A percentile compares a stretch with the other conserved stretches of the same genome.
These are phyloP conservation scores for Drosophila nasuta DNA, from an alignment of 1,140 invertebrate genomes.

Conservation along the genomic window DNA sequence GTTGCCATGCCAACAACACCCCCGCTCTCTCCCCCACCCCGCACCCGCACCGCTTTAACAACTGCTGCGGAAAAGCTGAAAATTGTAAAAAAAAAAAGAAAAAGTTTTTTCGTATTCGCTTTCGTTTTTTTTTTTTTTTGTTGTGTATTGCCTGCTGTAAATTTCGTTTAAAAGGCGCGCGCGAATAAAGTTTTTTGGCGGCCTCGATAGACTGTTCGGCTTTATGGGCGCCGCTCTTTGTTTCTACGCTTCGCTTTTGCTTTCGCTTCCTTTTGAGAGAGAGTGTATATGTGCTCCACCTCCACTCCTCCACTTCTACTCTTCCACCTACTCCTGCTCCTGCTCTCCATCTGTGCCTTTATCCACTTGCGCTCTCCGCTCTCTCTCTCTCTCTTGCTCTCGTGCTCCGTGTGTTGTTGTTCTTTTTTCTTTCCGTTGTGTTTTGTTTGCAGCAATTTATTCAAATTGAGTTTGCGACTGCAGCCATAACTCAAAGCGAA, in stretches of 20 bases:
- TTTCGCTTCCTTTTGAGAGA: neutral
- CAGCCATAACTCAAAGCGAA: constrained; percentile 77
- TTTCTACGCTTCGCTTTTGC: constrained; percentile 31
- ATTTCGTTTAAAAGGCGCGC: constrained; percentile 73
- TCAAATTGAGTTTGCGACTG: constrained; percentile 81
- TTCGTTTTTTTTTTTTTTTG: too few species aligned
- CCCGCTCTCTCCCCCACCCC: neutral
- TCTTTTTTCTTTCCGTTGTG: constrained; percentile 38
- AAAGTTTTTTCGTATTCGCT: too few species aligned
- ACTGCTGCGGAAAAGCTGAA: constrained; percentile 38
- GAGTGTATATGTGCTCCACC: constrained; percentile 1
- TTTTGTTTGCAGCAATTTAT: constrained; percentile 76
- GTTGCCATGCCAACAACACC: constrained; percentile 15
- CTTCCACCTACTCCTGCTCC: neutral
- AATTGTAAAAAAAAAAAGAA: constrained; percentile 37
- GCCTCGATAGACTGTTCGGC: constrained; percentile 61
- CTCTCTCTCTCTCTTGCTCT: too few species aligned
- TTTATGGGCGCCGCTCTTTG: constrained; percentile 46
- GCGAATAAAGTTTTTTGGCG: constrained; percentile 61
- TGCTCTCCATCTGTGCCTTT: constrained; percentile 16
- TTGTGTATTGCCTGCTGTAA: constrained; percentile 62
- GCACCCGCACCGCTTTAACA: constrained; percentile 2
- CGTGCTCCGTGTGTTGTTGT: constrained; percentile 10
- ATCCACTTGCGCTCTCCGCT: constrained; percentile 30
- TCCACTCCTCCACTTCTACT: too few species aligned